phyloP scores from a whole-genome alignment of 2,797 vertebrate species.

The Limosa lapponica region DNA sequence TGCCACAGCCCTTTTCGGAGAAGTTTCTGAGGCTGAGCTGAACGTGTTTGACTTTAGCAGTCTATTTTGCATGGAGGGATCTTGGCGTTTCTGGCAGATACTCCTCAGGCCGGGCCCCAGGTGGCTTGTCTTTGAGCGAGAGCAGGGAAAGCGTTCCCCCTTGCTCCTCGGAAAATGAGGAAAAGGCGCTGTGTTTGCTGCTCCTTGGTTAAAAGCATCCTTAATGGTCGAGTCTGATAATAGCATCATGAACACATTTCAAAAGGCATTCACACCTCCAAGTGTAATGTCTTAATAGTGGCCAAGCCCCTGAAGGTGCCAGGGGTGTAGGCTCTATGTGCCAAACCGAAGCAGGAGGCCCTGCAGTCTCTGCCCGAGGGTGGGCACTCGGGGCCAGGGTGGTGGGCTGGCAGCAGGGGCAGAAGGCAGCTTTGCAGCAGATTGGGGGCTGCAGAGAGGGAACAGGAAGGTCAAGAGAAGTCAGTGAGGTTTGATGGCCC shows the following conservation, averaged over 20 bases:
- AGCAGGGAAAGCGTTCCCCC: background rate
- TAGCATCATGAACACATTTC: background rate
- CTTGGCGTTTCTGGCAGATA: background rate
- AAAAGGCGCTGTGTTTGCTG: background rate
- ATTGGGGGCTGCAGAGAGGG: background rate
- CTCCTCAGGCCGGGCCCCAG: background rate
- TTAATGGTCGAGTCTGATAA: background rate
- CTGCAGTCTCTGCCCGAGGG: rapidly evolving
- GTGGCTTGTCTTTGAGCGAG: background rate
- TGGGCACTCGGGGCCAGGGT: rapidly evolving
- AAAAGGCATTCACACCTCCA: background rate
- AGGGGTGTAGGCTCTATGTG: background rate
- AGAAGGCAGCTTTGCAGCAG: background rate
- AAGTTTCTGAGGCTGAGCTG: background rate
- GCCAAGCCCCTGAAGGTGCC: background rate
- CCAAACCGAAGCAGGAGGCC: rapidly evolving
- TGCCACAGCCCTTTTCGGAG: background rate
- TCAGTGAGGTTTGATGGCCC: rapidly evolving
- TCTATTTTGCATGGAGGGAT: background rate
- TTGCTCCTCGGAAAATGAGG: background rate
- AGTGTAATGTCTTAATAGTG: background rate
- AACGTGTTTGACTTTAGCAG: background rate
- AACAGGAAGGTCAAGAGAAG: background rate
- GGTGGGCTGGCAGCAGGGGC: background rate
- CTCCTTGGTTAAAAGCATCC: background rate